A percentile compares a stretch with the other conserved stretches of the same genome.
Evolutionary conservation across 92 coral and sea anemone species (phyloP).

Genomic region (Parazoanthus swiftii): DNA sequence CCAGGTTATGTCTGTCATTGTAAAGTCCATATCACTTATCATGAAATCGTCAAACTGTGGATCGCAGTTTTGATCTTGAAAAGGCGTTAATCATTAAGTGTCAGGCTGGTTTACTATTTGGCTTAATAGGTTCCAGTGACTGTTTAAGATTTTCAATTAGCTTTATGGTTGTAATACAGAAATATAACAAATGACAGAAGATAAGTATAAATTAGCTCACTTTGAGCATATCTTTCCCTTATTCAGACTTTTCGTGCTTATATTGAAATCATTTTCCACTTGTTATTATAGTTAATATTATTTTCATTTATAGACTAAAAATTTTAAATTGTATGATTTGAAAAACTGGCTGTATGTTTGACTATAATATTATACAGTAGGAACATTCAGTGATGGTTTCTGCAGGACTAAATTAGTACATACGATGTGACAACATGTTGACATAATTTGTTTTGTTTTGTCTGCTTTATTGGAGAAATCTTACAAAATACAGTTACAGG

Average conservation of each 20-base stretch:
- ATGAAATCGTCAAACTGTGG: neutral
- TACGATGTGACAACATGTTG: neutral
- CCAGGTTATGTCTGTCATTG: too few relatives aligned
- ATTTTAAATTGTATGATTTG: neutral
- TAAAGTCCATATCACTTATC: neutral
- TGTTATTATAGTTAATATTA: too few relatives aligned
- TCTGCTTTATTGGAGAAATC: too few relatives aligned
- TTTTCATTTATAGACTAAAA: too few relatives aligned
- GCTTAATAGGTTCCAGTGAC: neutral
- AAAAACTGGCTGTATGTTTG: neutral
- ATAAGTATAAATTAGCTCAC: neutral
- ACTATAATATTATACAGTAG: too few relatives aligned
- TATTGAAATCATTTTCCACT: neutral
- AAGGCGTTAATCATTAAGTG: neutral
- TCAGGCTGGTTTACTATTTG: neutral
- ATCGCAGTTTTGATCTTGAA: neutral
- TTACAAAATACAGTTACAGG: too few relatives aligned
- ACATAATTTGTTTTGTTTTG: too few relatives aligned
- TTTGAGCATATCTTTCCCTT: neutral
- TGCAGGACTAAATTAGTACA: neutral
- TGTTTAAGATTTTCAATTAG: neutral
- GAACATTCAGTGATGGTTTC: neutral
- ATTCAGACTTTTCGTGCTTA: too few relatives aligned
- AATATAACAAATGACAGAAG: too few relatives aligned
- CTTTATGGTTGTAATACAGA: neutral